phyloP scores from a whole-genome alignment of 2,888 invertebrate species.

The Cheilosia soror region DNA sequence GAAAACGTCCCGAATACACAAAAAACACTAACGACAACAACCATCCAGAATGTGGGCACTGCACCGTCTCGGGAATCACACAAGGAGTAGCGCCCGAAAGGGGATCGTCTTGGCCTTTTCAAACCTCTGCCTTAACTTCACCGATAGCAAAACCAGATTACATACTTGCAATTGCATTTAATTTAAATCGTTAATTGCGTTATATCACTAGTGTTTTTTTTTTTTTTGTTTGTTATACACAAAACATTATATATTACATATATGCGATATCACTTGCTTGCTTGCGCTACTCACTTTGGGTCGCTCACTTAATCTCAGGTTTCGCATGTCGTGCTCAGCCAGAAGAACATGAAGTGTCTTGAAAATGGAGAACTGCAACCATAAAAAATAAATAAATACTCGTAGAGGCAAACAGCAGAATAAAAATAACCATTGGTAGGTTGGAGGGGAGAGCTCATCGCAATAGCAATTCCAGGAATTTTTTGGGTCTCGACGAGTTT shows the following conservation, averaged over 20 bases:
- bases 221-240: neutral
- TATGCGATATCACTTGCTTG: constrained; percentile 39
- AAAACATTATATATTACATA: constrained; percentile 17
- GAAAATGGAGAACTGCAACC: constrained; percentile 68
- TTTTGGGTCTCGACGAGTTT: constrained; percentile 58
- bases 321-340: constrained; percentile 74
- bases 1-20: constrained; percentile 18
- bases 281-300: constrained; percentile 25
- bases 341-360: constrained; percentile 69
- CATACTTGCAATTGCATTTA: constrained; percentile 62
- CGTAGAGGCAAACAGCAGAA: constrained; percentile 6
- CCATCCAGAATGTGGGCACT: constrained; percentile 19
- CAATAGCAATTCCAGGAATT: constrained; percentile 64
- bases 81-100: constrained; percentile 9
- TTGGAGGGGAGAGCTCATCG: constrained; percentile 55
- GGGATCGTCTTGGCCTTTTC: constrained; percentile 33
- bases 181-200: constrained; percentile 73
- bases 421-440: constrained; percentile 34
- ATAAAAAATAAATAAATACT: constrained; percentile 22
- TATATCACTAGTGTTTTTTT: constrained; percentile 42
- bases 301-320: constrained; percentile 69
- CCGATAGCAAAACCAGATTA: constrained; percentile 59
- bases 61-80: constrained; percentile 27
- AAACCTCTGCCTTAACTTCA: constrained; percentile 32
- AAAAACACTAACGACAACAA: constrained; percentile 4